phyloP scores from a whole-genome alignment of 2,888 invertebrate genomes.

The Eupsilia transversa region DNA sequence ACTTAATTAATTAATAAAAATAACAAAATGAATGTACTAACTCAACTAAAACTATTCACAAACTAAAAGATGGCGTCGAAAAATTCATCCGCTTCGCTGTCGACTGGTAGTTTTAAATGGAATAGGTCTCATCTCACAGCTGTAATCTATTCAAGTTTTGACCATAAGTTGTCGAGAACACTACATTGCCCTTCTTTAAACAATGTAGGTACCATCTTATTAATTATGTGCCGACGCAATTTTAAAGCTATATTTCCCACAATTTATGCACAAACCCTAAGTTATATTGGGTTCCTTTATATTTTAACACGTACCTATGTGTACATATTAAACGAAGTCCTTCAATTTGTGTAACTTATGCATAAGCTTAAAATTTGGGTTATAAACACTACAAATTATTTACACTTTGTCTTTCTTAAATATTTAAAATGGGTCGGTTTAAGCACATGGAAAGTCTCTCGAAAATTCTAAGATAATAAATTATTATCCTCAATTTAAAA shows the following conservation, averaged over 20 bases:
- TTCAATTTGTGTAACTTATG: constrained; percentile 34
- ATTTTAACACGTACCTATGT: constrained; percentile 2
- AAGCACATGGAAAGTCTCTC: background rate
- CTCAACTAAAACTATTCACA: too few relatives aligned
- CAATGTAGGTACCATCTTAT: background rate
- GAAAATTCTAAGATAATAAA: background rate
- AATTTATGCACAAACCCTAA: background rate
- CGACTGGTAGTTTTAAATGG: too few relatives aligned
- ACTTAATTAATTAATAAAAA: too few relatives aligned
- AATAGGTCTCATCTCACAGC: too few relatives aligned
- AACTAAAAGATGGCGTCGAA: too few relatives aligned
- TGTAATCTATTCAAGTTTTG: background rate
- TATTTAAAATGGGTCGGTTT: background rate
- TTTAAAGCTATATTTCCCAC: background rate
- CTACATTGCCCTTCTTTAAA: background rate
- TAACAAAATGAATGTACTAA: too few relatives aligned
- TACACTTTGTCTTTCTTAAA: background rate
- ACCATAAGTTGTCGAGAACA: background rate
- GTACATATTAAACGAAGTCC: constrained; percentile 39
- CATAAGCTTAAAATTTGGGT: constrained; percentile 19
- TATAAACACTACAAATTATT: constrained; percentile 7
- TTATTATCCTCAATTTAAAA: background rate
- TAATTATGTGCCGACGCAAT: background rate
- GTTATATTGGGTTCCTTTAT: constrained; percentile 10
- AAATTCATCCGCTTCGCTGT: too few relatives aligned